phyloP scores from a whole-genome alignment of 2,797 vertebrate species.

The Tachyglossus aculeatus region DNA sequence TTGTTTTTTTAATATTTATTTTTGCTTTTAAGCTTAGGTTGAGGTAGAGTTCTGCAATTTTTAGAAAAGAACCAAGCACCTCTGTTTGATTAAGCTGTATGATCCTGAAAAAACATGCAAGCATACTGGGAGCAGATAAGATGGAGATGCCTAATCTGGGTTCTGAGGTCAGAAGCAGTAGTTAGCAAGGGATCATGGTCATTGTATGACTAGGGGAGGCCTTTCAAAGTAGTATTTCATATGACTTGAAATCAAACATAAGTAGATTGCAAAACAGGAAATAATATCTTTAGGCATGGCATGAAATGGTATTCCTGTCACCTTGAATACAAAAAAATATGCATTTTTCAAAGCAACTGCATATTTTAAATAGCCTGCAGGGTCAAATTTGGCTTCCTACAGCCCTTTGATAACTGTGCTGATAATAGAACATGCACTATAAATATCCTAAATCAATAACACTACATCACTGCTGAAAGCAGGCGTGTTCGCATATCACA shows the following conservation, averaged over 20 bases:
- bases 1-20: too few species aligned
- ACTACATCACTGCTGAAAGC: constrained; percentile 46
- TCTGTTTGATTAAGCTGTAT: too few species aligned
- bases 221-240: constrained; percentile 45
- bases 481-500: constrained; percentile 28
- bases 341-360: not conserved
- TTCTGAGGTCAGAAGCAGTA: constrained; percentile 57
- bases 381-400: constrained; percentile 42
- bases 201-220: constrained; percentile 8
- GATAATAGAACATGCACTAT: constrained; percentile 47
- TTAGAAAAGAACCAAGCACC: too few species aligned
- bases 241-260: constrained; percentile 59
- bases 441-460: constrained; percentile 61
- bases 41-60: not conserved
- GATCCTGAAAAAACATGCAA: too few species aligned
- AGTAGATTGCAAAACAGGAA: constrained; percentile 64
- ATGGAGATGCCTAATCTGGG: too few species aligned
- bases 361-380: constrained; percentile 36
- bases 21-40: not conserved
- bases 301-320: constrained; percentile 64
- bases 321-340: constrained; percentile 49
- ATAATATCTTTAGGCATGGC: constrained; percentile 50
- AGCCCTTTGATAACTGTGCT: constrained; percentile 28
- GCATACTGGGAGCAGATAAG: too few species aligned
- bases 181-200: constrained; percentile 40